Evolutionary conservation across 2,797 vertebrate genomes (phyloP), one percentile per base, ranked within the genome.

Genomic region (Cossypha dichroa): DNA sequence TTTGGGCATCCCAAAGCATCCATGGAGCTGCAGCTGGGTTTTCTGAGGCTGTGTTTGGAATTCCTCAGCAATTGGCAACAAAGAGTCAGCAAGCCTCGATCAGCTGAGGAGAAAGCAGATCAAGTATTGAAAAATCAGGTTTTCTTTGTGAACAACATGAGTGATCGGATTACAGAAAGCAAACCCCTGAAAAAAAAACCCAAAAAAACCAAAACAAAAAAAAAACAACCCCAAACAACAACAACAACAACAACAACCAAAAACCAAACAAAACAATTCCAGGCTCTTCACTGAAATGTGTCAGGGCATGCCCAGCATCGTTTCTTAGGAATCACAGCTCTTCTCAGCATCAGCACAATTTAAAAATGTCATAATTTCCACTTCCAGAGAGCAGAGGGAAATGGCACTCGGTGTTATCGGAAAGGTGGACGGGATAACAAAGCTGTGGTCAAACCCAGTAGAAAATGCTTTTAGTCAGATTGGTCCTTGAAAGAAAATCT

Each of bases 321-420:
- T 55, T 56, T 18, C 73, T 64, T 33, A 21, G 73, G 48, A 69
- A 64, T 23, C 2, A 1, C 29, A 48, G 64, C 64, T 69, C 63
- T 58, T 34, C 41, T 75, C 75, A 70, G 75, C 83, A 60, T n/a
- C 88, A 63, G 82, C 58, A 68, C 58, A 63, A 74, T 46, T 26
- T 2, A 21, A 67, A 48, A 51, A 54, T 23, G 2, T 0, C 11
- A 17, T 3, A 2, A 52, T 21, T 49, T 34, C n/a, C 19, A 8
- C 75, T 67, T 40, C 3, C 74, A 41, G 77, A 26, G 66, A 63
- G 66, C 48, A 28, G 64, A n/a, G 11, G 60, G 82, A 49, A 55
- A 25, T 10, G 48, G n/a, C 7, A 2, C 5, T 18, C 5, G 1
- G 11, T 0, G 5, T 19, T 23, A 4, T 13, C 3, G 0, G 19